Base-by-base conservation (phyloP, 2,888 invertebrate genomes). In the Pharmacophagus antenor region DNA sequence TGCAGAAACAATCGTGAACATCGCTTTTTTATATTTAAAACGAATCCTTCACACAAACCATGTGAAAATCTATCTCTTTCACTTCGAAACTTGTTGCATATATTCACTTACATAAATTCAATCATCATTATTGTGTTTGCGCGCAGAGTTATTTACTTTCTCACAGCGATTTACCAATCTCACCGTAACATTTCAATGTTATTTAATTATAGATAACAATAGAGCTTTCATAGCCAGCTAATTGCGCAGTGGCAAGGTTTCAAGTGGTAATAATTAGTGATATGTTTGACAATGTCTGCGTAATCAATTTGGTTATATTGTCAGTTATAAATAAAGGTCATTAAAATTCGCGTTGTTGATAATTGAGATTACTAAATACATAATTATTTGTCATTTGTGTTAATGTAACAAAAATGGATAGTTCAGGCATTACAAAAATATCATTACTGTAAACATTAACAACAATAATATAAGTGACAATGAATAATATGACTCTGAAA, bases 151-250 rank as follows among this genome's bases (percentile, higher is more conserved):
- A 41, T 61, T 55, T 23, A 55, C 22, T 44, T 42, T 61, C 61
- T 61, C 61, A 56, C 56, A 41, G 56, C 56, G 56, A 61, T 61
- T 56, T 56, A 61, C 56, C 47, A 52, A 61, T 56, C 42, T 31
- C 51, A 47, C 47, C 46, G 51, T 47, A 52, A 37, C 37, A 56
- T 61, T 56, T 61, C 52, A 42, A 48, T 56, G 56, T 52, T 47
- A 56, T 56, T 56, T 52, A 61, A 61, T 61, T 52, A 42, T 21
- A n/a, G 56, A 41, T 50, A 52, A 61, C 60, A 60, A 60, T 56
- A 22, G 42, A 37, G 59, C 23, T 60, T 60, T 60, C 55, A 55
- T 55, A 21, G 25, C 52, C 17, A 18, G 51, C 18, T 44, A 31
- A 42, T 50, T 55, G 50, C 46, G 44, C 18, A 54, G 23, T 21